phyloP scores from a whole-genome alignment of 2,113 vertebrate species.

The Plotosus lineatus region DNA sequence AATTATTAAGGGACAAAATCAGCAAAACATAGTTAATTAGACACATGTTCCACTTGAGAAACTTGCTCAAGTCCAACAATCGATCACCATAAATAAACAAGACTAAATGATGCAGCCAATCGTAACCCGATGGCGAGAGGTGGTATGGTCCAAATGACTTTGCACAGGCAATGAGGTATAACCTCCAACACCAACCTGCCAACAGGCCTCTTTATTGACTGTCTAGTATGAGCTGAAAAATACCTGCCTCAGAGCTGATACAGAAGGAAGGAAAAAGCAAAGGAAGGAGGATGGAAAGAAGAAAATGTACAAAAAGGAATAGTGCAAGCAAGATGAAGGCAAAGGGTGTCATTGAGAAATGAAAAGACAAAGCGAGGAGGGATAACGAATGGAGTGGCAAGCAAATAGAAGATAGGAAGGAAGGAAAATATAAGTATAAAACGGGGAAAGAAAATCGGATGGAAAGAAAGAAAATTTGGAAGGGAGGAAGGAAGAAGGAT shows the following conservation, averaged over 20 bases:
- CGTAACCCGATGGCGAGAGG: constrained; percentile 15
- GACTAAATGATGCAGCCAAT: constrained; percentile 37
- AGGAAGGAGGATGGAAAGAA: not conserved
- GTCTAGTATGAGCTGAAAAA: constrained; percentile 37
- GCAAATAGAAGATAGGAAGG: not conserved
- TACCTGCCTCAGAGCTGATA: not conserved
- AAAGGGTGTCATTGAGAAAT: not conserved
- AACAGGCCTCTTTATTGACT: constrained; percentile 39
- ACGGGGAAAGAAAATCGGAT: not conserved
- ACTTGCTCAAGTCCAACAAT: not conserved
- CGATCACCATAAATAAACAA: constrained; percentile 28
- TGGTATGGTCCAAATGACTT: constrained; percentile 43
- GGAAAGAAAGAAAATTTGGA: not conserved
- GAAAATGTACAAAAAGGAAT: not conserved
- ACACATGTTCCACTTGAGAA: not conserved
- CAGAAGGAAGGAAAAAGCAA: not conserved
- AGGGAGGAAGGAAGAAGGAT: not conserved
- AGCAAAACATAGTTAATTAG: not conserved
- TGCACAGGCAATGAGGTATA: constrained; percentile 47
- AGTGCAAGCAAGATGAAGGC: not conserved
- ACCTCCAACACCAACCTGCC: constrained; percentile 32
- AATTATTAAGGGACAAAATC: not conserved
- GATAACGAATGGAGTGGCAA: not conserved
- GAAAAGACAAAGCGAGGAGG: not conserved
- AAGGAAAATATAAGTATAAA: not conserved